phyloP scores from a whole-genome alignment of 2,113 vertebrate species.

The Cathartes aura region DNA sequence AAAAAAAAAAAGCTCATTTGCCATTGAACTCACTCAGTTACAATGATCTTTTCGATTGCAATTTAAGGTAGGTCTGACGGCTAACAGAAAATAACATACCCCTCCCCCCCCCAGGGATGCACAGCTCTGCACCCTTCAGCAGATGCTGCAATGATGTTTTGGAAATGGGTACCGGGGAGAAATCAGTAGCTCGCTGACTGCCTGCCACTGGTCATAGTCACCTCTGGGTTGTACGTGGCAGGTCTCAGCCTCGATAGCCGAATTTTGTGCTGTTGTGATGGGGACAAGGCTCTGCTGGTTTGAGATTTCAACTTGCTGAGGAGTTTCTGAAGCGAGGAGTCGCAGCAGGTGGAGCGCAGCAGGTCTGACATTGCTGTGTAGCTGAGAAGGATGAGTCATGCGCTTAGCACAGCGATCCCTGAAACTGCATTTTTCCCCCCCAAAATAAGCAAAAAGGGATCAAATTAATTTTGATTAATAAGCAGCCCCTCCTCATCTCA shows the following conservation, averaged over 20 bases:
- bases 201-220: not conserved
- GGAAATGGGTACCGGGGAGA: not conserved
- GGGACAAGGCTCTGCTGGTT: not conserved
- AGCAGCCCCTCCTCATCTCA: not conserved
- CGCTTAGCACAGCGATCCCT: accelerated
- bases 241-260: accelerated
- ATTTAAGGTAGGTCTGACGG: not conserved
- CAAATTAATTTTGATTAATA: not conserved
- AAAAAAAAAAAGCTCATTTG: no score
- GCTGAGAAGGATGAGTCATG: not conserved
- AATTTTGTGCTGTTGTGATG: not conserved
- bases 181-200: not conserved
- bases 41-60: not conserved
- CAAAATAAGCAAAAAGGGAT: not conserved
- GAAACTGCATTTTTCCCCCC: accelerated
- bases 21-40: not conserved
- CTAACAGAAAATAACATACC: not conserved
- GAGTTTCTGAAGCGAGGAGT: not conserved
- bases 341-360: no score
- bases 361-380: not conserved
- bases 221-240: not conserved
- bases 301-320: not conserved
- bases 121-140: not conserved
- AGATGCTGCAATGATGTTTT: not conserved
- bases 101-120: no score